A percentile compares a stretch with the other conserved stretches of the same genome.
These are phyloP conservation scores for Litoditis marina DNA, from an alignment of 2,888 invertebrate genomes.

Conservation along the genomic window DNA sequence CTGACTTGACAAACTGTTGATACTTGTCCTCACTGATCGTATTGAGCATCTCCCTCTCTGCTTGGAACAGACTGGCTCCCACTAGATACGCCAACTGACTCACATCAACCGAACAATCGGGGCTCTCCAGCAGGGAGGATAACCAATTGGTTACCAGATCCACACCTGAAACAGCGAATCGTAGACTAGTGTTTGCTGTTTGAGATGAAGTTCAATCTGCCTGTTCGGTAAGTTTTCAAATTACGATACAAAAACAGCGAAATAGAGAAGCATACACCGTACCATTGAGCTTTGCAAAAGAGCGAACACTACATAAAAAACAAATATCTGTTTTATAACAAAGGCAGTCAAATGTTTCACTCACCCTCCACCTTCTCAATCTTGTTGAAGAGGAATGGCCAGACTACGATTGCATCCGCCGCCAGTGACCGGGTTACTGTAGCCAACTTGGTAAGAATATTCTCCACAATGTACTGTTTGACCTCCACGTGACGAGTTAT, in stretches of 20 bases:
- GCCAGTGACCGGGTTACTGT: not conserved
- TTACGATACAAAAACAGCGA: no score
- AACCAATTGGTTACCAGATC: slow-evolving; percentile 1
- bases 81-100: slow-evolving; percentile 1
- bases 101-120: not conserved
- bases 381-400: slow-evolving; percentile 36
- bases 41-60: not conserved
- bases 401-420: slow-evolving; percentile 22
- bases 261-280: no score
- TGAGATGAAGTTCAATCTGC: no score
- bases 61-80: slow-evolving; percentile 2
- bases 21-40: not conserved
- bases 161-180: slow-evolving; percentile 1
- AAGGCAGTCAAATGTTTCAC: not conserved
- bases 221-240: no score
- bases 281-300: not conserved
- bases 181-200: no score
- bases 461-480: not conserved
- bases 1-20: slow-evolving; percentile 3
- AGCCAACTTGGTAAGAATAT: not conserved
- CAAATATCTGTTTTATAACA: not conserved
- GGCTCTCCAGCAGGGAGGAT: not conserved
- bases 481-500: slow-evolving; percentile 10
- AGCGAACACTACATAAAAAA: not conserved
- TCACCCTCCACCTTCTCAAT: slow-evolving; percentile 22